Conservation (phyloP, 2,113 vertebrate genomes). For the Pimephales promelas region DNA sequence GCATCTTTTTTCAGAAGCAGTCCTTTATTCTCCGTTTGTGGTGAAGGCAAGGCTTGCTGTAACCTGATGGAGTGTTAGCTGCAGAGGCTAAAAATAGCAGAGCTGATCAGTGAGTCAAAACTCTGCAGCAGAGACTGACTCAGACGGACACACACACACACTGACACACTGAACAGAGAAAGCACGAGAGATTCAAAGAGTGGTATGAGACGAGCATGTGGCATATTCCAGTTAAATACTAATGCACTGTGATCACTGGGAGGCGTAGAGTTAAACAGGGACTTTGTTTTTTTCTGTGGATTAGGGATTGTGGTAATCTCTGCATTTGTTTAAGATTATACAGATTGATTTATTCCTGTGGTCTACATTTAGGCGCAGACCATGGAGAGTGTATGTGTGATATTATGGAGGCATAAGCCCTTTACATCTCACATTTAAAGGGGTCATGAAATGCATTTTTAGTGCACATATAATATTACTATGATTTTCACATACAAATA, state of each 20-base stretch:
- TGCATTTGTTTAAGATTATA: conserved; percentile 67
- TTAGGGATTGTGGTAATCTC: conserved; percentile 70
- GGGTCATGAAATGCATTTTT: too few relatives aligned
- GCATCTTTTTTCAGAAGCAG: conserved; percentile 23
- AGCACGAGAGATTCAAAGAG: not conserved
- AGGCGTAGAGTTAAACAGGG: conserved; percentile 13
- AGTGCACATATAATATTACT: too few relatives aligned
- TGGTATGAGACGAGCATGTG: not conserved
- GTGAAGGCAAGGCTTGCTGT: conserved; percentile 48
- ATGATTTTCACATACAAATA: too few relatives aligned
- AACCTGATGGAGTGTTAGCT: conserved; percentile 63
- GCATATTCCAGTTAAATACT: not conserved
- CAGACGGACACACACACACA: conserved; percentile 22
- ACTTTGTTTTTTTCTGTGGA: conserved; percentile 55
- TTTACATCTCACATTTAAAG: not conserved
- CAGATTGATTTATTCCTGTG: conserved; percentile 55
- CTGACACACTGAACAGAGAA: conserved; percentile 9
- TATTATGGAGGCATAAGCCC: not conserved
- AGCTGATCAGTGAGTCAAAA: conserved; percentile 44
- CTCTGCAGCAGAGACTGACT: conserved; percentile 39
- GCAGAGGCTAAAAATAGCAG: conserved; percentile 74
- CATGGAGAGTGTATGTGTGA: not conserved
- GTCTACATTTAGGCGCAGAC: conserved; percentile 17
- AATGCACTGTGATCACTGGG: not conserved
- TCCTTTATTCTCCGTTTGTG: conserved; percentile 18